Evolutionary conservation across 2,797 vertebrate genomes (phyloP).

Genomic region (Gadopsis bispinosus): DNA sequence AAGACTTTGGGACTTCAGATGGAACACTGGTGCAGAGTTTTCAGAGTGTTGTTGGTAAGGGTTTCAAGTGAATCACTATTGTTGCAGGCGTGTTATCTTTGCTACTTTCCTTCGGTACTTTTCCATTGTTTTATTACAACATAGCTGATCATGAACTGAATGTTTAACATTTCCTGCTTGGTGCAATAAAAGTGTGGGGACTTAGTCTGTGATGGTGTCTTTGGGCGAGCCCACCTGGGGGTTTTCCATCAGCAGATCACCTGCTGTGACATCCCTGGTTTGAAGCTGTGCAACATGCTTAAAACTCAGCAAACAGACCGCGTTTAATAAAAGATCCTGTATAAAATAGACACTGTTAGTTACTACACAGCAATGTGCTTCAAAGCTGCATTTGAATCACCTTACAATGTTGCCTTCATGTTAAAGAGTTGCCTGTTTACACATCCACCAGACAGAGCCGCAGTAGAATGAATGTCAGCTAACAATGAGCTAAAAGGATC

Average conservation of each 20-base stretch:
- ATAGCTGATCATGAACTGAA: too few relatives aligned
- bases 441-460: neutral
- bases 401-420: neutral
- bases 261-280: neutral
- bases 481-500: neutral
- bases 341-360: neutral
- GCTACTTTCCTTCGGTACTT: neutral
- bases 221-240: neutral
- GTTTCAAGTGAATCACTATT: neutral
- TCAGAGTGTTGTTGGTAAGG: constrained; percentile 76
- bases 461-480: neutral
- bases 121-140: neutral
- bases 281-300: neutral
- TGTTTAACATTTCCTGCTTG: neutral
- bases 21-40: constrained; percentile 84
- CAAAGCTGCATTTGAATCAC: neutral
- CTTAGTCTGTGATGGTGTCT: neutral
- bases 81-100: neutral
- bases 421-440: neutral
- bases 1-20: constrained; percentile 69
- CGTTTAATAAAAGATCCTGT: neutral
- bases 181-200: neutral
- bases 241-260: neutral
- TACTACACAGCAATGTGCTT: neutral
- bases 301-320: neutral